A percentile compares a stretch with the other conserved stretches of the same genome.
Evolutionary conservation across 2,888 invertebrate genomes (phyloP).

Genomic region (Palloptera scutellata): DNA sequence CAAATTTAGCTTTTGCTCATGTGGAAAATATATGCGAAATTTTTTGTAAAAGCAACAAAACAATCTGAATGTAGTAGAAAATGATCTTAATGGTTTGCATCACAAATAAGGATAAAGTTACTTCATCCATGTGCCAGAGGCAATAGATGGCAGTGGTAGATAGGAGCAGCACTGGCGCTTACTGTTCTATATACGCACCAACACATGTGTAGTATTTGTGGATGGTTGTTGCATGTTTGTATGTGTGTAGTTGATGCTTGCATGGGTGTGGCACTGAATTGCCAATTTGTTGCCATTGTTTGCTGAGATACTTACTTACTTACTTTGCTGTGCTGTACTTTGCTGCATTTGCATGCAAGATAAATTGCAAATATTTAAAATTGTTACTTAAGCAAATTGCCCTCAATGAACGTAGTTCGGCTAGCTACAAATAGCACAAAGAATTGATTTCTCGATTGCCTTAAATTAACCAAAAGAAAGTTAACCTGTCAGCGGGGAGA

Average conservation of each 20-base stretch:
- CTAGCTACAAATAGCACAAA: too few relatives aligned
- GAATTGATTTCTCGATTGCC: too few relatives aligned
- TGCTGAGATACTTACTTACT: not conserved
- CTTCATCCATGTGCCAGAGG: too few relatives aligned
- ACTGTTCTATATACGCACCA: too few relatives aligned
- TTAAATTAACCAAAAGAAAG: too few relatives aligned
- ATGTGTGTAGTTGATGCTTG: not conserved
- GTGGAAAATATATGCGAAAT: conserved; percentile 22
- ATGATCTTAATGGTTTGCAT: conserved; percentile 53
- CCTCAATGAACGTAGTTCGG: conserved; percentile 58
- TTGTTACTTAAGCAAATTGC: conserved; percentile 61
- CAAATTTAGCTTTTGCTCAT: not conserved
- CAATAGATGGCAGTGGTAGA: too few relatives aligned
- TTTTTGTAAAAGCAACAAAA: conserved; percentile 37
- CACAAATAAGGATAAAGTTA: not conserved
- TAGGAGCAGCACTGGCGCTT: not conserved
- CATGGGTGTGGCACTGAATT: conserved; percentile 44
- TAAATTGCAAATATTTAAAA: conserved; percentile 62
- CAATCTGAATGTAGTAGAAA: conserved; percentile 43
- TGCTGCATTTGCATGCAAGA: conserved; percentile 50
- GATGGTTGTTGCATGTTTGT: not conserved
- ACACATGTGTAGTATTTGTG: too few relatives aligned
- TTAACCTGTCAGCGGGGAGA: too few relatives aligned
- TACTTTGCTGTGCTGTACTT: too few relatives aligned
- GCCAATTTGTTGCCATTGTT: conserved; percentile 49